Conservation (phyloP, 2,888 invertebrate genomes). For the Tholera decimalis region DNA sequence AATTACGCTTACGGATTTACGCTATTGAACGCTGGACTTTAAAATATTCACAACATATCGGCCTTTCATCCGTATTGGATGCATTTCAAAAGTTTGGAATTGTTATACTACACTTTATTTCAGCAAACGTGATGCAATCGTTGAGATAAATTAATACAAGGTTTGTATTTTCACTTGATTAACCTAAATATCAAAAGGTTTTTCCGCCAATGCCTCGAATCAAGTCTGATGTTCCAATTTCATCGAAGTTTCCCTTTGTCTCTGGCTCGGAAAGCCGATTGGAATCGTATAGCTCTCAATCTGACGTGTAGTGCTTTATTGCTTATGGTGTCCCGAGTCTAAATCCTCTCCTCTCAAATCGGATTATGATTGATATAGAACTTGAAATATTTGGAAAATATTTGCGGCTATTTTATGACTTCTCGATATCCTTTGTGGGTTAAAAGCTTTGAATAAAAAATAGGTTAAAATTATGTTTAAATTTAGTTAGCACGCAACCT, state of each 20-base stretch:
- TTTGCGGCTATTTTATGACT: constrained; percentile 41
- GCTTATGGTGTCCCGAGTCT: constrained; percentile 63
- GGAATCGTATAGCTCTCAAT: constrained; percentile 75
- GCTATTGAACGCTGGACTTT: constrained; percentile 59
- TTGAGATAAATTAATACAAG: constrained; percentile 37
- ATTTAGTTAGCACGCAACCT: constrained; percentile 46
- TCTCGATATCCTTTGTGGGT: constrained; percentile 26
- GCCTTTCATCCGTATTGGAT: constrained; percentile 40
- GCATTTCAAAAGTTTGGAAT: constrained; percentile 14
- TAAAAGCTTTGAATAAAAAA: constrained; percentile 37
- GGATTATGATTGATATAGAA: constrained; percentile 57
- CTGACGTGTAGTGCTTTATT: constrained; percentile 78
- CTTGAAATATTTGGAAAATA: constrained; percentile 56
- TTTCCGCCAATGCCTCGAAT: constrained; percentile 49
- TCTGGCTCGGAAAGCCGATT: constrained; percentile 80
- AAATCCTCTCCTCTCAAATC: constrained; percentile 62
- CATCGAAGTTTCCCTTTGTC: constrained; percentile 84
- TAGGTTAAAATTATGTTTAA: constrained; percentile 26
- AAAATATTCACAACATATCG: constrained; percentile 58
- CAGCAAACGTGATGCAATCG: constrained; percentile 2
- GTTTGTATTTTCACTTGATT: constrained; percentile 47
- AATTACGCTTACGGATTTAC: constrained; percentile 76
- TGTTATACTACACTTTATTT: constrained; percentile 9
- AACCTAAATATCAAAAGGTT: constrained; percentile 55
- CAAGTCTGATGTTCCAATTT: constrained; percentile 73